A percentile compares a stretch with the other conserved stretches of the same genome.
Conservation (phyloP, 1,140 invertebrate genomes). For the Colletes latitarsis region DNA sequence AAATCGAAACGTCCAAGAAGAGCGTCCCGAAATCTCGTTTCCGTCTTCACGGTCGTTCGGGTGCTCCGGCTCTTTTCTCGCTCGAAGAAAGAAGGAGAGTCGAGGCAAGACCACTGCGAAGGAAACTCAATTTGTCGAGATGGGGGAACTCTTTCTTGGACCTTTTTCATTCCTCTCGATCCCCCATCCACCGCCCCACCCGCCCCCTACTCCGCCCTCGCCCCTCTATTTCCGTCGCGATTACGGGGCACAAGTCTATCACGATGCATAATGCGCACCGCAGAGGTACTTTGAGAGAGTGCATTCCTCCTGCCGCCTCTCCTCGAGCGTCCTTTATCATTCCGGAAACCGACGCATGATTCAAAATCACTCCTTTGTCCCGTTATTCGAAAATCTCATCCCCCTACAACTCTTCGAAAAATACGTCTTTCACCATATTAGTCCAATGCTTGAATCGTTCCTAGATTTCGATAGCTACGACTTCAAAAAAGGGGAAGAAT, state of each 20-base stretch:
- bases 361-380: background rate
- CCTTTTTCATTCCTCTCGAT: constrained; percentile 37
- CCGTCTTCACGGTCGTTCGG: constrained; percentile 36
- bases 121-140: constrained; percentile 57
- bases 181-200: background rate
- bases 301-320: background rate
- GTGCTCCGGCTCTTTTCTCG: constrained; percentile 2
- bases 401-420: too few relatives aligned
- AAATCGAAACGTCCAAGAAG: constrained; percentile 5
- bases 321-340: background rate
- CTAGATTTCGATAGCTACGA: too few relatives aligned
- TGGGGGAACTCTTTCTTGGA: constrained; percentile 13
- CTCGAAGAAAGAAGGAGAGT: constrained; percentile 16
- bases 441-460: too few relatives aligned
- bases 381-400: background rate
- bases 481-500: too few relatives aligned
- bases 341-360: background rate
- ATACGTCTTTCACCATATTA: too few relatives aligned
- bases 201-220: background rate
- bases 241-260: constrained; percentile 25
- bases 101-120: constrained; percentile 11
- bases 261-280: constrained; percentile 36
- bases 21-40: constrained; percentile 47
- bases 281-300: background rate
- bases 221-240: constrained; percentile 32